A percentile compares a stretch with the other conserved stretches of the same genome.
These are phyloP conservation scores for Drosophila grimshawi DNA, from an alignment of 1,140 invertebrate species.

Conservation along the genomic window DNA sequence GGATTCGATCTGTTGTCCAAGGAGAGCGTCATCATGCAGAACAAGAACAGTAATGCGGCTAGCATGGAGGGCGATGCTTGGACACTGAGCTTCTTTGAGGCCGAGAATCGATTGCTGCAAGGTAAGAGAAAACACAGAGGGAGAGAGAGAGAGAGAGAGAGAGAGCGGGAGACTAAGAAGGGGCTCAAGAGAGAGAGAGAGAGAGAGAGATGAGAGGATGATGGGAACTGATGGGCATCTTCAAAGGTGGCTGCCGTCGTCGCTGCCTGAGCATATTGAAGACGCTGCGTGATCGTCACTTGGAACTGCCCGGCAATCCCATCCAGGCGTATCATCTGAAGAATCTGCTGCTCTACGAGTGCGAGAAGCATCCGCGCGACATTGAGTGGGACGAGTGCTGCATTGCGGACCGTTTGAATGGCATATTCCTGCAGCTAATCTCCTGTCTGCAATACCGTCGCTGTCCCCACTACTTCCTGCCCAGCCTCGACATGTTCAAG, in stretches of 20 bases:
- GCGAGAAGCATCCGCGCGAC: slow-evolving; percentile 97
- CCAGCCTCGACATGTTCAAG: slow-evolving; percentile 94
- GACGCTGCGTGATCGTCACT: slow-evolving; percentile 94
- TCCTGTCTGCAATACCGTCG: slow-evolving; percentile 96
- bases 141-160: not conserved
- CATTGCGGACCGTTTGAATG: slow-evolving; percentile 95
- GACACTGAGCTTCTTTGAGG: slow-evolving; percentile 95
- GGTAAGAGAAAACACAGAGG: slow-evolving; percentile 84
- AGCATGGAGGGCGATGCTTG: slow-evolving; percentile 98
- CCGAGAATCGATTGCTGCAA: slow-evolving; percentile 93
- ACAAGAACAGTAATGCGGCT: slow-evolving; percentile 89
- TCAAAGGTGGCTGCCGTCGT: slow-evolving; percentile 88
- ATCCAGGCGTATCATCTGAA: slow-evolving; percentile 95
- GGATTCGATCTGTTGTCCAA: slow-evolving; percentile 96
- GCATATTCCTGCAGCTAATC: slow-evolving; percentile 96
- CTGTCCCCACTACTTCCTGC: slow-evolving; percentile 96
- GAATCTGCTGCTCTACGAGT: slow-evolving; percentile 95
- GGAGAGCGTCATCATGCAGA: slow-evolving; percentile 91
- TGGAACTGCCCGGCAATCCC: slow-evolving; percentile 94
- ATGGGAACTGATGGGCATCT: slow-evolving; percentile 15
- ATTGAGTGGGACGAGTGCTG: slow-evolving; percentile 96
- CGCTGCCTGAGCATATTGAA: slow-evolving; percentile 95
- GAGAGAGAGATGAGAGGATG: not conserved
- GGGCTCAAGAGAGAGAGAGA: not conserved
- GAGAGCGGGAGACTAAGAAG: not conserved